Evolutionary conservation across 1,140 invertebrate species (phyloP), one percentile per base, ranked within the genome.

Genomic region (Holcopasites calliopsidis): DNA sequence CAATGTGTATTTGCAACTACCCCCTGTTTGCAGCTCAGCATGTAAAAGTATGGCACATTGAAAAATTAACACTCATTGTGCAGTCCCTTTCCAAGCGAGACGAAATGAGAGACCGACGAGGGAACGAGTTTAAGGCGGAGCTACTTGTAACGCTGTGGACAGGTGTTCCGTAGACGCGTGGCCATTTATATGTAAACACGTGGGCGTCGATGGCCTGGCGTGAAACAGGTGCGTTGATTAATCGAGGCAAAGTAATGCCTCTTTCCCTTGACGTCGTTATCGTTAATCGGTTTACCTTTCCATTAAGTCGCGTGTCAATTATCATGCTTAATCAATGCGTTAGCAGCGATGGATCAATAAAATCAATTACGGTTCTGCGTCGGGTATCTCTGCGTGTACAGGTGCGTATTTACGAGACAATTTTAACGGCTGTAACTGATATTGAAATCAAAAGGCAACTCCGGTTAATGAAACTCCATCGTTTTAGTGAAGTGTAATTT

Each of bases 161-260:
- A 74, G 70, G 70, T 74, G 76, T 64, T 50, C 49, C 38, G 6
- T 38, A 7, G 26, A 61, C 50, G 58, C 58, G 52, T 47, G 70
- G 33, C 70, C 38, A 40, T 77, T 77, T 57, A 35, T 52, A 65
- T 55, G 52, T 42, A 66, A 65, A 40, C 70, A 60, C 61, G 70
- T 58, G 60, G 76, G 70, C 38, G 61, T 74, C 44, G 50, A 57
- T 66, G 10, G n/a, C 5, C 18, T n/a, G 58, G 49, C 42, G 76
- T 23, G 44, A 21, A 77, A 58, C 76, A 77, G 60, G 76, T 74
- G 76, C 76, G 60, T 64, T 74, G 76, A 74, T 74, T 77, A 77
- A 77, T 77, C 58, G 49, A 73, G 57, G 35, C 23, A 64, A 71
- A 77, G 69, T 62, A 73, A 72, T 60, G 57, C 60, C 70, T 77